A percentile compares a stretch with the other conserved stretches of the same genome.
Evolutionary conservation across 2,888 invertebrate species (phyloP).

Genomic region (Nemurella pictetii): DNA sequence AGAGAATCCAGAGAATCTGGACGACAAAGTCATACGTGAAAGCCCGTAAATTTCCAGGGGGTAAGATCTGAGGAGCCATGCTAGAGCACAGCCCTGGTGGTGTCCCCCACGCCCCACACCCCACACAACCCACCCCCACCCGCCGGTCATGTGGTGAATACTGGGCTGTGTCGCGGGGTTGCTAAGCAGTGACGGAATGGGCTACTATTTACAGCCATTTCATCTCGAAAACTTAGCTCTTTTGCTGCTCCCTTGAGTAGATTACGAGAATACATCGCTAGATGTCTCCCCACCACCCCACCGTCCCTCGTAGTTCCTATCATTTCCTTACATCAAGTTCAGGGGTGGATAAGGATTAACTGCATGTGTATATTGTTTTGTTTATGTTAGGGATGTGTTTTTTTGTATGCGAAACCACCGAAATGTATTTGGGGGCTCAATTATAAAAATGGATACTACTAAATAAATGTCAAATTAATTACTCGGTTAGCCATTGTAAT

Average conservation of each 20-base stretch:
- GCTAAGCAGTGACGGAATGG: slow-evolving; percentile 25
- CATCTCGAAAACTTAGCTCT: slow-evolving; percentile 32
- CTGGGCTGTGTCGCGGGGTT: slow-evolving; percentile 14
- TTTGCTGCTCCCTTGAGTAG: slow-evolving; percentile 29
- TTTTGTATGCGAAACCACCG: no score
- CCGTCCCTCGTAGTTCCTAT: background rate
- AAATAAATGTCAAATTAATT: no score
- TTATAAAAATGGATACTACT: no score
- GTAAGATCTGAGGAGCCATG: slow-evolving; percentile 33
- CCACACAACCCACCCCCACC: no score
- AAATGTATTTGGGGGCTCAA: background rate
- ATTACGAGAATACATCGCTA: slow-evolving; percentile 21
- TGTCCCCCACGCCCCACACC: background rate
- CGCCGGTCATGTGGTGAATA: background rate
- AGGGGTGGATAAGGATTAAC: slow-evolving; percentile 16
- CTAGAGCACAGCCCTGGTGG: background rate
- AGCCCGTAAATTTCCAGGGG: slow-evolving; percentile 37
- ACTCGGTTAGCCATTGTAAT: no score
- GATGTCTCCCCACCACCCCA: background rate
- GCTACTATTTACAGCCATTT: slow-evolving; percentile 31
- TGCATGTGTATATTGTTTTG: background rate
- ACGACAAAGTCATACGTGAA: slow-evolving; percentile 29
- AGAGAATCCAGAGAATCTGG: slow-evolving; percentile 21
- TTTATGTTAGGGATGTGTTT: background rate
- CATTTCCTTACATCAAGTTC: background rate